Evolutionary conservation across 1,140 invertebrate species (phyloP).

Genomic region (Subanguina moxae): DNA sequence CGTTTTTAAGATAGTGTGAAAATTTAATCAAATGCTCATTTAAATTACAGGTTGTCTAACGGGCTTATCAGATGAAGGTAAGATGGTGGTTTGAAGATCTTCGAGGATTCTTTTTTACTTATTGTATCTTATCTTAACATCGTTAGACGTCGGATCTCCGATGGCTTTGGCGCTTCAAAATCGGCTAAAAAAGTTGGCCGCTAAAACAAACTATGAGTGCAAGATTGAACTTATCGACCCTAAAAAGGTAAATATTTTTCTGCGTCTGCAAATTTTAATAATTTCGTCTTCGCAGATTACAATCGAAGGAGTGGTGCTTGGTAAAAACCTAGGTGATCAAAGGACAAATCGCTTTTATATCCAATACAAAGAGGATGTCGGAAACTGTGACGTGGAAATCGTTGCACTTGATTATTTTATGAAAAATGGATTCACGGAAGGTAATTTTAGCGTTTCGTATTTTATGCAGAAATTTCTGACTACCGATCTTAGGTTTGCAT

Average conservation of each 20-base stretch:
- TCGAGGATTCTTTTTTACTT: too few relatives aligned
- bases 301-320: constrained; percentile 37
- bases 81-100: too few relatives aligned
- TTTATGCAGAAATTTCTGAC: too few relatives aligned
- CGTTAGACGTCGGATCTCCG: constrained; percentile 16
- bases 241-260: background rate
- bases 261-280: background rate
- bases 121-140: constrained; percentile 8
- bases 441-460: constrained; percentile 7
- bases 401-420: constrained; percentile 48
- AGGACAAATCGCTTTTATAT: constrained; percentile 48
- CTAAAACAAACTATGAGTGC: background rate
- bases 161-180: constrained; percentile 39
- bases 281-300: constrained; percentile 28
- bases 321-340: constrained; percentile 46
- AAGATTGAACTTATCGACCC: background rate
- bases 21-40: too few relatives aligned
- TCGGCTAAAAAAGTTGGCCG: constrained; percentile 29
- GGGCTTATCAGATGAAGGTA: background rate
- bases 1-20: constrained; percentile 11
- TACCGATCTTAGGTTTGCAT: too few relatives aligned
- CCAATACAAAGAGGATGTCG: constrained; percentile 22
- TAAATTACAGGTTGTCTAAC: constrained; percentile 2
- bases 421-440: constrained; percentile 34
- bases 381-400: constrained; percentile 42